Conservation (phyloP, 2,797 vertebrate species). For the Paedocypris micromegethes region DNA sequence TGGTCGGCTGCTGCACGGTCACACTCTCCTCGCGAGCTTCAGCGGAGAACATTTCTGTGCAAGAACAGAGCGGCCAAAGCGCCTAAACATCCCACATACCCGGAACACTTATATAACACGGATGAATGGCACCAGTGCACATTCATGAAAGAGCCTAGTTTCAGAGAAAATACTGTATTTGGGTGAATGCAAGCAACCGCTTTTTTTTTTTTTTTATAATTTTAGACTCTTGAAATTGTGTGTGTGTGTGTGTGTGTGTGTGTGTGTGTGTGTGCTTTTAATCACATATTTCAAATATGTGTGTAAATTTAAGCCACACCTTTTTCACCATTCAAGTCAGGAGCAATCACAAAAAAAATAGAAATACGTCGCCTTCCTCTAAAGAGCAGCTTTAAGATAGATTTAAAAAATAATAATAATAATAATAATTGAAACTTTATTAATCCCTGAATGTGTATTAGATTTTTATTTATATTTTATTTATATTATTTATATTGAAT, state of each 20-base stretch:
- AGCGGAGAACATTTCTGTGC: slow-evolving; percentile 3
- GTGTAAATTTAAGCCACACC: too few relatives aligned
- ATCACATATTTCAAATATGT: too few relatives aligned
- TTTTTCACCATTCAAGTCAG: too few relatives aligned
- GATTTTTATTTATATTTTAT: too few relatives aligned
- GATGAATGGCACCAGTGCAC: neutral
- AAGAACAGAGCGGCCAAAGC: slow-evolving; percentile 3
- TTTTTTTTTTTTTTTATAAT: neutral
- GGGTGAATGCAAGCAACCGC: too few relatives aligned
- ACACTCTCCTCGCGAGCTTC: slow-evolving; percentile 6
- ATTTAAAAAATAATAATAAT: too few relatives aligned
- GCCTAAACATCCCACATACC: slow-evolving; percentile 15
- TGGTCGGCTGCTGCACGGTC: slow-evolving; percentile 5
- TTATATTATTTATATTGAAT: too few relatives aligned
- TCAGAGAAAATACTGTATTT: neutral
- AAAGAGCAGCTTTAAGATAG: too few relatives aligned
- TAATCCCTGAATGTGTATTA: too few relatives aligned
- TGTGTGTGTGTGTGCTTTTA: neutral
- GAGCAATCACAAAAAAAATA: too few relatives aligned
- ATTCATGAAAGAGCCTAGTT: neutral
- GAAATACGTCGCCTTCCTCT: too few relatives aligned
- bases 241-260: slow-evolving; percentile 1
- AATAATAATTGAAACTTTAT: too few relatives aligned
- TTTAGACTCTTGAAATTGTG: neutral
- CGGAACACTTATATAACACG: neutral